Percentiles rank a stretch among this genome's conserved stretches.
Conservation (phyloP, 1,140 invertebrate species). For the Stegodyphus dumicola region DNA sequence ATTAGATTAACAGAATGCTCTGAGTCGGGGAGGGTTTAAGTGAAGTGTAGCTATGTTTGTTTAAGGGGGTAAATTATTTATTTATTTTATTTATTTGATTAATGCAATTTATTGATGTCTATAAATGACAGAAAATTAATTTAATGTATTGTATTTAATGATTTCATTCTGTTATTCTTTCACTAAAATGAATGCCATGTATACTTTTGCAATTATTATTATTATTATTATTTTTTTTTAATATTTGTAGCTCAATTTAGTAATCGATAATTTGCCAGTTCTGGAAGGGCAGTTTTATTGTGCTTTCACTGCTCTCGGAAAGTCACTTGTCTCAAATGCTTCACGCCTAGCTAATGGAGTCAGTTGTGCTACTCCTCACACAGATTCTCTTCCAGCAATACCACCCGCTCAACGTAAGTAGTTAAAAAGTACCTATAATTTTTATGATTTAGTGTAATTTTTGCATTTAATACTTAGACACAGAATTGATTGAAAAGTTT, state of each 20-base stretch:
- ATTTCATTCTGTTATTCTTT: not conserved
- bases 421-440: too few species aligned
- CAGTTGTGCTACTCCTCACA: slow-evolving; percentile 93
- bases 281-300: slow-evolving; percentile 89
- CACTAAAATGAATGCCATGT: not conserved
- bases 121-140: too few species aligned
- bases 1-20: too few species aligned
- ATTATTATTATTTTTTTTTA: not conserved
- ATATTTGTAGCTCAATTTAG: slow-evolving; percentile 77
- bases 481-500: too few species aligned
- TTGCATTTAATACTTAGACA: too few species aligned
- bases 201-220: not conserved
- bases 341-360: slow-evolving; percentile 88
- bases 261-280: slow-evolving; percentile 92
- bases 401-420: slow-evolving; percentile 85
- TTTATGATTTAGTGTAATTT: too few species aligned
- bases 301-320: slow-evolving; percentile 91
- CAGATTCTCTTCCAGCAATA: slow-evolving; percentile 87
- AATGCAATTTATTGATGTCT: too few species aligned
- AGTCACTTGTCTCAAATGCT: slow-evolving; percentile 89
- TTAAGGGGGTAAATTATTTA: too few species aligned
- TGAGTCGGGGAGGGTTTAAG: too few species aligned
- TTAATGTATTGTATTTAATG: too few species aligned
- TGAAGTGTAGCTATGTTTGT: too few species aligned
- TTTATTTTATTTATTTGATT: too few species aligned